Evolutionary conservation across 2,888 invertebrate genomes (phyloP), one percentile per base, ranked within the genome.

Genomic region (Leucoptera coffeella): DNA sequence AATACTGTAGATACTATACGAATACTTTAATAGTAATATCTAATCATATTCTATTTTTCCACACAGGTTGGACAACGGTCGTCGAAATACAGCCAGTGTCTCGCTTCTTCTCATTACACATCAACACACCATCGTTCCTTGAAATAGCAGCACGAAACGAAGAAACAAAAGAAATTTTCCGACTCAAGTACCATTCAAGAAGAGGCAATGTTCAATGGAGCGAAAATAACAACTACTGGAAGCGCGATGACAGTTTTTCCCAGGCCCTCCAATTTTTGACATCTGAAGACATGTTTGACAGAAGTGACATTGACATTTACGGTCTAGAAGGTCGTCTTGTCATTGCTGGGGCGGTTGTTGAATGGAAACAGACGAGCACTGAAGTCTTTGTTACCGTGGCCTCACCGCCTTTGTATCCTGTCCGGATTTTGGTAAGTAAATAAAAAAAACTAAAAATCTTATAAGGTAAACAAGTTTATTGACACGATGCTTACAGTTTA

Each of bases 231-330:
- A 55, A 54, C 32, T 64, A 67, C 34, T 45, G 65, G 34, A 65
- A 61, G 39, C 67, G 67, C 38, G 65, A 67, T 20, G 58, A 60
- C 0, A 56, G 47, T 26, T 58, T 59, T 13, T 67, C 67, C 2
- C 61, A 64, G 36, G 65, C 30, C 36, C 67, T n/a, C 61, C 59
- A 33, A 65, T 69, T 13, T 44, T 67, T 17, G 60, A 67, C 36
- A 52, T 67, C 9, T 58, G 65, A 32, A 62, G 47, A 32, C 54
- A 64, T 23, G 52, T n/a, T n/a, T 65, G 4, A 60, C 62, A 34
- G 60, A 65, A 33, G 56, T 62, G 22, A 61, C 56, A 9, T 25
- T 8, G n/a, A n/a, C n/a, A n/a, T n/a, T n/a, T n/a, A n/a, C n/a
- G 46, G 47, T 2, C 52, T 46, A 41, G 60, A 61, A 31, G 69